Base-by-base conservation (phyloP, 2,888 invertebrate species). In the Microctonus brassicae region DNA sequence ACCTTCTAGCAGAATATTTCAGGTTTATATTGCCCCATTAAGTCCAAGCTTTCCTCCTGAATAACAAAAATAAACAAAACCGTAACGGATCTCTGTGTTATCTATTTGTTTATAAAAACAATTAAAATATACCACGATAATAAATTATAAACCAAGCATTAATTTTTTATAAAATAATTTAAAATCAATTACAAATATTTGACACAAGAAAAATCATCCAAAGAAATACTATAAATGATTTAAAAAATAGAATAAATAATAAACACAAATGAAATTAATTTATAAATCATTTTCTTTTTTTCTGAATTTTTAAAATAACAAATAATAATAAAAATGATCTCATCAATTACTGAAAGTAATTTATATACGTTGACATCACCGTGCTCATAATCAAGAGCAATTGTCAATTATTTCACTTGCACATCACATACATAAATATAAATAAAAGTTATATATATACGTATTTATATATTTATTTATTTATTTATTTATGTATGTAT, bases 1-100 rank as follows among this genome's bases (percentile, higher is more conserved):
- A 91, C 91, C 91, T 91, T 91, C 89, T 91, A 93, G 91, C 93
- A 93, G 91, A 93, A 93, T 90, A 93, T 93, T 92, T 93, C 93
- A 88, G 93, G 92, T 90, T 93, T 93, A 91, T 92, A 93, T 90
- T 93, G 93, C 88, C 93, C 93, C 90, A 93, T 92, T 88, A 93
- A 92, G 90, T 93, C 92, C 92, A 93, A 91, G 90, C 91, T 92
- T 88, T 91, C 91, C 89, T 93, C 93, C 90, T 93, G 89, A 86
- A 87, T 88, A 88, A 88, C 88, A 89, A 90, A 89, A 90, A 90
- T 88, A 90, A 89, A 89, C 88, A 89, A 88, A 68, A 60, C 58
- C 67, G 58, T 60, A 34, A 68, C 58, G 58, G 22, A 13, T 60
- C 42, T 60, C 7, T 33, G 60, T 36, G 55, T 22, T 65, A 65